A percentile compares a stretch with the other conserved stretches of the same genome.
Conservation (phyloP, 30 jellyfish, hydroid and myxozoan species). For the Turritopsis rubra region DNA sequence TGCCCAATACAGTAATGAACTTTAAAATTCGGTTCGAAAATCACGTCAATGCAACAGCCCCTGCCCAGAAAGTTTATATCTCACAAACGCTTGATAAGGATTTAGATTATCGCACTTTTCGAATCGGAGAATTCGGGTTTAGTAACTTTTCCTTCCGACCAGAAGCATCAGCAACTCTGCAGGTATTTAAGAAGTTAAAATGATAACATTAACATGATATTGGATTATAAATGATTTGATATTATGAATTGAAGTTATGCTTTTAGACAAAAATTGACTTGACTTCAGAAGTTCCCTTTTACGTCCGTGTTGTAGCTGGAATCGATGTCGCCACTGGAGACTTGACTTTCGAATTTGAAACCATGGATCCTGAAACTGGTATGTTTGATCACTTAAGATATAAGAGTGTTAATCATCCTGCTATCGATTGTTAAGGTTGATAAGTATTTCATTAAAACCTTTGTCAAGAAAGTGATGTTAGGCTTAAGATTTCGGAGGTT, state of each 20-base stretch:
- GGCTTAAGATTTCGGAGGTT: too few relatives aligned
- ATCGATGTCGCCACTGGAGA: constrained; percentile 18
- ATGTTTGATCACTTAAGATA: too few relatives aligned
- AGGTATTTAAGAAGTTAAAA: neutral
- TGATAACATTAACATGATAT: too few relatives aligned
- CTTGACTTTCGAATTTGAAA: constrained; percentile 1
- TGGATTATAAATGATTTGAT: too few relatives aligned
- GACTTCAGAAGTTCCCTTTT: neutral
- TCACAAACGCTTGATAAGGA: constrained; percentile 6
- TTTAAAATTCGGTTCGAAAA: constrained; percentile 34
- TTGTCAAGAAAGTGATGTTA: too few relatives aligned
- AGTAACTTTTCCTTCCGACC: constrained; percentile 24
- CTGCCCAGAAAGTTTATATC: constrained; percentile 35
- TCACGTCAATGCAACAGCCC: constrained; percentile 39
- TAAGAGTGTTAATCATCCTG: too few relatives aligned
- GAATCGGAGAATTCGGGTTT: constrained; percentile 17
- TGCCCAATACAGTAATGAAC: neutral
- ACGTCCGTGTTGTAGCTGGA: constrained; percentile 26
- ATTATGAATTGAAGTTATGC: too few relatives aligned
- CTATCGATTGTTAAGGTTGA: too few relatives aligned
- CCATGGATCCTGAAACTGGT: constrained; percentile 36
- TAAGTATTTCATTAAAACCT: too few relatives aligned
- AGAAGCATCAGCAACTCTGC: neutral
- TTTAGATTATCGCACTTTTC: constrained; percentile 20
- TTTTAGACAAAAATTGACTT: constrained; percentile 14